Evolutionary conservation across 1,140 invertebrate species (phyloP), one percentile per base, ranked within the genome.

Genomic region (Macrotrachela quadricornifera): DNA sequence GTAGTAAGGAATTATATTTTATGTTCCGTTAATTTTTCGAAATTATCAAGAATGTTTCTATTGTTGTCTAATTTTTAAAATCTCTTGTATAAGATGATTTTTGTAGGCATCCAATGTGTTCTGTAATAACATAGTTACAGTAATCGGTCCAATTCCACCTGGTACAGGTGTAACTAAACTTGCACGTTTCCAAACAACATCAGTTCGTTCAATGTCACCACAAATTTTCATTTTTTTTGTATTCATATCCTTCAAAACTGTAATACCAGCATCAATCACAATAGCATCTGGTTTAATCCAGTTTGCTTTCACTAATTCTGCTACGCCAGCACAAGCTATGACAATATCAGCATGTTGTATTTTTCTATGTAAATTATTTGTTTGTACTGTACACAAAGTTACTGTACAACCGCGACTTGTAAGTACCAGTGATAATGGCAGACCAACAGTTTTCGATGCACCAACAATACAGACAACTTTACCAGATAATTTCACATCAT

Each of bases 201-300:
- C 80, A 13, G 75, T 73, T 71, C 80, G 96, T 46, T 79, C 81
- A 14, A 97, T 92, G 77, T 99, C 94, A 14, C 94, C 94, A 16
- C 51, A 53, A n/a, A 53, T 53, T 46, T 42, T 46, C n/a, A 40
- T 46, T 18, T 48, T 53, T 42, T 38, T 30, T 12, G 4, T 12
- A 15, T 13, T n/a, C n/a, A n/a, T n/a, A 15, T 90, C 85, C 86
- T 72, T 82, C 76, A 59, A 92, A 80, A 6, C 81, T 70, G 91
- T 96, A 51, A 97, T 99, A 43, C 94, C 94, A 74, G 92, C 99
- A 68, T 99, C 94, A 59, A 99, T 95, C 14, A 99, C 91, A 36
- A 97, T 80, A 46, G 91, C 90, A 16, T 90, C 90, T 0, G 85
- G 85, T 72, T 97, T 97, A 44, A 99, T 80, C 92, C 92, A 99